Percentiles rank a stretch among this genome's conserved stretches.
phyloP scores from a whole-genome alignment of 1,140 invertebrate species.

The Drosophila tristis region DNA sequence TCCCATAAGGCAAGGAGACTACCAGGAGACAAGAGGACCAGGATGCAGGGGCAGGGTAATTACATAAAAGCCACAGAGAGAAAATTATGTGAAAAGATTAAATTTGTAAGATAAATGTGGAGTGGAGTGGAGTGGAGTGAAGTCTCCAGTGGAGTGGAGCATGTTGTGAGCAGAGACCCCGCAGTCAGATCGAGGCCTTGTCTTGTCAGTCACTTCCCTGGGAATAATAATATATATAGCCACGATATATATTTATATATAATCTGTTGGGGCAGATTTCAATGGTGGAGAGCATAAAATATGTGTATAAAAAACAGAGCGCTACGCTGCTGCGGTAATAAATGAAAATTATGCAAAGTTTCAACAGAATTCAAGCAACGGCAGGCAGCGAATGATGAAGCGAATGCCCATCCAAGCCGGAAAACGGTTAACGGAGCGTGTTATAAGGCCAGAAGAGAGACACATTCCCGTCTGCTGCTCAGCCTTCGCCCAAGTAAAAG shows the following conservation, averaged over 20 bases:
- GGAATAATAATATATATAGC: constrained; percentile 44
- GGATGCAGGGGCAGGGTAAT: constrained; percentile 47
- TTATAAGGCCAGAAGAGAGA: constrained; percentile 59
- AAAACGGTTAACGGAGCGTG: constrained; percentile 78
- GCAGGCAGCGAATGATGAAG: constrained; percentile 66
- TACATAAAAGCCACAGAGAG: constrained; percentile 72
- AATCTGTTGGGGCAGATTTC: constrained; percentile 51
- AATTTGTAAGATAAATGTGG: constrained; percentile 80
- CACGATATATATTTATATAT: constrained; percentile 30
- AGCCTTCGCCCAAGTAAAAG: constrained; percentile 8
- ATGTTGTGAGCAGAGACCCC: constrained; percentile 14
- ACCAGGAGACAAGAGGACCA: constrained; percentile 10
- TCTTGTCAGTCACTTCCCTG: constrained; percentile 46
- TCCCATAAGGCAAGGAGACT: constrained; percentile 32
- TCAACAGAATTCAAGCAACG: constrained; percentile 26
- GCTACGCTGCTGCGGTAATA: constrained; percentile 65
- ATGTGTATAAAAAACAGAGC: constrained; percentile 40
- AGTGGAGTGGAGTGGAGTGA: constrained; percentile 59
- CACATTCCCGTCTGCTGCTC: constrained; percentile 11
- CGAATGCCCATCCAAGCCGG: constrained; percentile 69
- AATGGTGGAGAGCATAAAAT: constrained; percentile 55
- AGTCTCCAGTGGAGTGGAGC: not conserved
- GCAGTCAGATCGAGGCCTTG: constrained; percentile 4
- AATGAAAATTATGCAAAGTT: constrained; percentile 82
- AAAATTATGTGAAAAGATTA: constrained; percentile 81